phyloP scores from a whole-genome alignment of 2,888 invertebrate species.

The Eudasyphora cyanicolor region DNA sequence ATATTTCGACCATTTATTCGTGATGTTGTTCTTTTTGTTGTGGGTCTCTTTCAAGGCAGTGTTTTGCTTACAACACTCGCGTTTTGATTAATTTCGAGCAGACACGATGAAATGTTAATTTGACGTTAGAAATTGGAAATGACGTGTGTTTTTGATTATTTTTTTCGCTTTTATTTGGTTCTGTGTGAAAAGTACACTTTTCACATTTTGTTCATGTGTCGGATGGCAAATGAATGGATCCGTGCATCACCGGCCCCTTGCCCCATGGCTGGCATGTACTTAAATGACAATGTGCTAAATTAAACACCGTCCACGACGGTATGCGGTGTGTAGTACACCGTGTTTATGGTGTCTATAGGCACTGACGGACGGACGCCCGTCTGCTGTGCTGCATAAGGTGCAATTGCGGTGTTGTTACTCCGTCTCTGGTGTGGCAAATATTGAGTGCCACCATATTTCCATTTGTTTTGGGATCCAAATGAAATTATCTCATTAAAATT shows the following conservation, averaged over 20 bases:
- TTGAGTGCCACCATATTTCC: conserved; percentile 52
- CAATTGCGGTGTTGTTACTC: neutral
- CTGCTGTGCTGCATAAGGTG: neutral
- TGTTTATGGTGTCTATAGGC: neutral
- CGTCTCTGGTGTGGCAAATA: conserved; percentile 42
- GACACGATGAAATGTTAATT: conserved; percentile 74
- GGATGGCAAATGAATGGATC: conserved; percentile 17
- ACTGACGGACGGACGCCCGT: neutral
- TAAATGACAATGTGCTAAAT: conserved; percentile 62
- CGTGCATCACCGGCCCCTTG: neutral
- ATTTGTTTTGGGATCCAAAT: conserved; percentile 34
- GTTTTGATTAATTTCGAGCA: conserved; percentile 75
- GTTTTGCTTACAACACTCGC: conserved; percentile 56
- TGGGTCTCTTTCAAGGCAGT: conserved; percentile 1
- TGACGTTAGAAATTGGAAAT: conserved; percentile 71
- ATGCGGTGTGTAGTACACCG: too few species aligned
- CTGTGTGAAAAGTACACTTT: too few species aligned
- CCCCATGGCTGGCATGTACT: conserved; percentile 30
- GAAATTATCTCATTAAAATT: conserved; percentile 61
- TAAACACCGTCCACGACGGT: too few species aligned
- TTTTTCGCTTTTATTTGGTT: neutral
- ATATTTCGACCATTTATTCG: conserved; percentile 25
- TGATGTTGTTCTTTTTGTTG: neutral
- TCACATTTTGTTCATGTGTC: conserved; percentile 3
- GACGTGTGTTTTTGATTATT: conserved; percentile 68